phyloP scores from a whole-genome alignment of 2,888 invertebrate genomes.

The Thalpophila matura region DNA sequence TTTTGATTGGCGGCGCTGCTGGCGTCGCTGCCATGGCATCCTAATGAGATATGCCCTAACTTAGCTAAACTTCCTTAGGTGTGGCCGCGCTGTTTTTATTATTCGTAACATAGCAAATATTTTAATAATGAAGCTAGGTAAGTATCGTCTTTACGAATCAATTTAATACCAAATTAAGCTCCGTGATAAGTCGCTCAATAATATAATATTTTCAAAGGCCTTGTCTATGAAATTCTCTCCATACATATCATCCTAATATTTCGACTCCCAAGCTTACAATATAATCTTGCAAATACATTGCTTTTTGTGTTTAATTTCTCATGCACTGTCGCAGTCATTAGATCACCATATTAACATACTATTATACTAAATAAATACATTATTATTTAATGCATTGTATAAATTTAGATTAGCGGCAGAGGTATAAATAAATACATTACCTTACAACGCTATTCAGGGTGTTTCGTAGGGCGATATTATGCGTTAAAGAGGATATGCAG shows the following conservation, averaged over 20 bases:
- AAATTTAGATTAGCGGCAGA: slow-evolving; percentile 8
- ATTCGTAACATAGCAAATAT: slow-evolving; percentile 8
- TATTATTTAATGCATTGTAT: slow-evolving; percentile 22
- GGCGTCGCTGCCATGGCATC: too few species aligned
- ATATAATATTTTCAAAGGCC: not conserved
- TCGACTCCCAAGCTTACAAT: slow-evolving; percentile 70
- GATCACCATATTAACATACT: slow-evolving; percentile 49
- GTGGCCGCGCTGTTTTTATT: not conserved
- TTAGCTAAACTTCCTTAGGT: not conserved
- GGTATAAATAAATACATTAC: not conserved
- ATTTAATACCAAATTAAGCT: not conserved
- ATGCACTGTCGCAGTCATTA: slow-evolving; percentile 68
- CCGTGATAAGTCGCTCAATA: too few species aligned
- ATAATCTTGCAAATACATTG: slow-evolving; percentile 70
- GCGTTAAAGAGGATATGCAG: not conserved
- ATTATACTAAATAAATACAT: not conserved
- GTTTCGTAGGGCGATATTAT: not conserved
- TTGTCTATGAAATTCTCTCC: slow-evolving; percentile 32
- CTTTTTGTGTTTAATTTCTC: slow-evolving; percentile 75
- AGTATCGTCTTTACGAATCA: slow-evolving; percentile 21
- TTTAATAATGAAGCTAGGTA: slow-evolving; percentile 18
- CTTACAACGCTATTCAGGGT: not conserved
- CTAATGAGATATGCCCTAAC: not conserved
- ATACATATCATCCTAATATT: slow-evolving; percentile 48
- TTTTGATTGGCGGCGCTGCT: too few species aligned